A percentile compares a stretch with the other conserved stretches of the same genome.
phyloP scores from a whole-genome alignment of 2,113 vertebrate species.

The Himantopus leucocephalus region DNA sequence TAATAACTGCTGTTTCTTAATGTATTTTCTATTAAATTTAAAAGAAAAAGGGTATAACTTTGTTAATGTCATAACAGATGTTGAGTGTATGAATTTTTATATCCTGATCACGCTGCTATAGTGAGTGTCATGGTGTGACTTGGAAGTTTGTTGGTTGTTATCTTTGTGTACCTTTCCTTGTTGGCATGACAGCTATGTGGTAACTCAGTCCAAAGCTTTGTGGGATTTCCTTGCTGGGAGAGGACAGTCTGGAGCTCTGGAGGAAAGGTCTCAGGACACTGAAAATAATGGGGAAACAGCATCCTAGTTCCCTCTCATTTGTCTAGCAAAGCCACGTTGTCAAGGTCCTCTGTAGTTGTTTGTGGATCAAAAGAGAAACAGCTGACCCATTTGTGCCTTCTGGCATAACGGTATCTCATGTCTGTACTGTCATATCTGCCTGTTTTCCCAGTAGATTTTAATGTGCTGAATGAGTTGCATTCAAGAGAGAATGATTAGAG shows the following conservation, averaged over 20 bases:
- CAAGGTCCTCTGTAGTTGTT: not conserved
- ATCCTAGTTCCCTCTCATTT: not conserved
- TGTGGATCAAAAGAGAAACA: conserved; percentile 6
- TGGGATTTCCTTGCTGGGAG: not conserved
- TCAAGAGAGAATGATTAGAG: not conserved
- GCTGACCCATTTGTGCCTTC: not conserved
- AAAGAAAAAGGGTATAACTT: not conserved
- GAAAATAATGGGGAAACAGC: not conserved
- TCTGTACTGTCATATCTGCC: not conserved
- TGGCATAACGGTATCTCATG: not conserved
- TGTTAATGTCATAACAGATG: not conserved
- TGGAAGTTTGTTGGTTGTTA: not conserved
- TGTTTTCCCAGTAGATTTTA: not conserved
- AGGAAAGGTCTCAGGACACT: not conserved
- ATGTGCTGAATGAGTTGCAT: not conserved
- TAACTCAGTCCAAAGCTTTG: not conserved
- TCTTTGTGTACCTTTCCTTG: not conserved
- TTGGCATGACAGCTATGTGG: not conserved
- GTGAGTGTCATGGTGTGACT: not conserved
- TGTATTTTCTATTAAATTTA: not conserved
- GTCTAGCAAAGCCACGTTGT: not conserved
- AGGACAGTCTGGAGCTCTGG: not conserved
- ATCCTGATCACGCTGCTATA: not conserved
- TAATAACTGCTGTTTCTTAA: not conserved
- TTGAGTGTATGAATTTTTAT: not conserved